Evolutionary conservation across 2,113 vertebrate genomes (phyloP).

Genomic region (Charina bottae): DNA sequence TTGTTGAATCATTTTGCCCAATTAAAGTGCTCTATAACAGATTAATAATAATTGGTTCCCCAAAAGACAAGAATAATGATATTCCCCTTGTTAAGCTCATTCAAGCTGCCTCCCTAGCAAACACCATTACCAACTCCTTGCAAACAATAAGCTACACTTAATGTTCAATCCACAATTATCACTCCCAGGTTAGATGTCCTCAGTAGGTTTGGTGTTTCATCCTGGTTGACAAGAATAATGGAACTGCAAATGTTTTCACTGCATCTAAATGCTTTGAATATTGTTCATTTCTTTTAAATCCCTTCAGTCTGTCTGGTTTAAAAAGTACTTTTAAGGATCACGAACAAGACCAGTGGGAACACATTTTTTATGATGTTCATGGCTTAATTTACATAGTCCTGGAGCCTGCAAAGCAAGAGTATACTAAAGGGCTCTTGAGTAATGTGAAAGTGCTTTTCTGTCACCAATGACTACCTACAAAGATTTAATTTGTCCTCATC

Average conservation of each 20-base stretch:
- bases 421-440: background rate
- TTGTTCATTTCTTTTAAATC: conserved; percentile 47
- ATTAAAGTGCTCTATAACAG: conserved; percentile 61
- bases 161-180: conserved; percentile 73
- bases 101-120: conserved; percentile 63
- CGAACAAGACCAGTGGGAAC: conserved; percentile 37
- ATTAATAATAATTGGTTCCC: conserved; percentile 71
- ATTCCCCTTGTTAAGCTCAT: conserved; percentile 62
- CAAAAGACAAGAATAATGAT: conserved; percentile 69
- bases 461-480: background rate
- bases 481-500: background rate
- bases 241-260: conserved; percentile 66
- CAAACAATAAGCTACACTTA: conserved; percentile 75
- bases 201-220: conserved; percentile 59
- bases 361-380: conserved; percentile 18
- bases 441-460: background rate
- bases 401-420: background rate
- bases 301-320: conserved; percentile 57
- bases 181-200: conserved; percentile 72
- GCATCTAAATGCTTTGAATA: conserved; percentile 63
- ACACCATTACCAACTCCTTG: conserved; percentile 65
- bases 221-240: conserved; percentile 79
- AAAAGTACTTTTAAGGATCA: conserved; percentile 40
- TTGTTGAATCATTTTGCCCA: conserved; percentile 75
- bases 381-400: conserved; percentile 16